Evolutionary conservation across 2,113 vertebrate genomes (phyloP).

Genomic region (Hypomesus transpacificus): DNA sequence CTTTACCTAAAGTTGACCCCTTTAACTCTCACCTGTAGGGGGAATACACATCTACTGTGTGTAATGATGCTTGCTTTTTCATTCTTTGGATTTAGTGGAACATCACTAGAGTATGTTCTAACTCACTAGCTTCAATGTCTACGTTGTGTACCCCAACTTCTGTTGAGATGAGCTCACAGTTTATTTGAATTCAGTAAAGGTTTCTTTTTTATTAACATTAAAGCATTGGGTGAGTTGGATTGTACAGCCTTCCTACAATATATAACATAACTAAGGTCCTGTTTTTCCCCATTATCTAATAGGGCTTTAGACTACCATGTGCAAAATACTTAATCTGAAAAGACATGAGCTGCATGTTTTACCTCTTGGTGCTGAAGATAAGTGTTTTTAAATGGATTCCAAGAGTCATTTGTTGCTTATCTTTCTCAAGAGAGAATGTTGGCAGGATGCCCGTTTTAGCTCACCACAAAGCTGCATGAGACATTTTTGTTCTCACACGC

Average conservation of each 20-base stretch:
- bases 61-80: neutral
- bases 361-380: neutral
- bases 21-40: neutral
- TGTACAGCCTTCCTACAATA: too few species aligned
- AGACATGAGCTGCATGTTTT: neutral
- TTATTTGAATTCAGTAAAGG: too few species aligned
- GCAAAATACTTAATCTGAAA: neutral
- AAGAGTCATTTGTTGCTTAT: neutral
- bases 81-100: conserved; percentile 9
- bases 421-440: neutral
- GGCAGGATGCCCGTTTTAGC: neutral
- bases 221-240: too few species aligned
- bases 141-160: too few species aligned
- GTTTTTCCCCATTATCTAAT: too few species aligned
- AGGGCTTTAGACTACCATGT: neutral
- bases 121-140: too few species aligned
- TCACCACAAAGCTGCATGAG: neutral
- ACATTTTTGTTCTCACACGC: neutral
- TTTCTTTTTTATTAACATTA: too few species aligned
- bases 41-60: conserved; percentile 6
- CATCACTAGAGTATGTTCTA: neutral
- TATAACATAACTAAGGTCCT: too few species aligned
- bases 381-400: neutral
- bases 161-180: too few species aligned
- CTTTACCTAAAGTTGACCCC: neutral